Conservation (phyloP, 2,797 vertebrate genomes). For the Xenops minutus region DNA sequence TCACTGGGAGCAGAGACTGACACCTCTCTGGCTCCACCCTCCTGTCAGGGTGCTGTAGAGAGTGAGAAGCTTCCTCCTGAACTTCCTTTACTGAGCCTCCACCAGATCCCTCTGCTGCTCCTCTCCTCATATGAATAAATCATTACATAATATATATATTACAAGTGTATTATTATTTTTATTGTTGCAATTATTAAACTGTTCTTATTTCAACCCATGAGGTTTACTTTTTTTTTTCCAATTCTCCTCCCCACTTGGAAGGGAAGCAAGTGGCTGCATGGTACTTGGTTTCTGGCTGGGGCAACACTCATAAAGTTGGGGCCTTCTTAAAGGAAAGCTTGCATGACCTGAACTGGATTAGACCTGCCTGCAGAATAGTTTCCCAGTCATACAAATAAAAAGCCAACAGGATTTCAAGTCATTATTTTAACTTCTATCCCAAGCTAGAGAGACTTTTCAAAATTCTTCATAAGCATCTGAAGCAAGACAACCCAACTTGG, state of each 20-base stretch:
- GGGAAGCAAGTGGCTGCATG: neutral
- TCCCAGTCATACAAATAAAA: neutral
- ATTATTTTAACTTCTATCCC: neutral
- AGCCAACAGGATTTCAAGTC: neutral
- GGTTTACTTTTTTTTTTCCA: neutral
- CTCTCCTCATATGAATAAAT: neutral
- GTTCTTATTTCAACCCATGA: neutral
- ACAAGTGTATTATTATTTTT: neutral
- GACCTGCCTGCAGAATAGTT: neutral
- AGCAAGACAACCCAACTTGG: neutral
- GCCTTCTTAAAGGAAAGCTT: neutral
- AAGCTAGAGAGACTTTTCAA: neutral
- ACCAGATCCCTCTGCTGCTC: neutral
- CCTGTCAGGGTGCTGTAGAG: neutral
- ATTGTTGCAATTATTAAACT: neutral
- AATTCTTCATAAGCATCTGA: neutral
- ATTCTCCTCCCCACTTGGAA: neutral
- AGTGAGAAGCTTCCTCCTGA: neutral
- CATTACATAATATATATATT: neutral
- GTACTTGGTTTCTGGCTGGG: neutral
- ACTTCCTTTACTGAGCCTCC: neutral
- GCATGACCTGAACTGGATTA: neutral
- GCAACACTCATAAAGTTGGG: neutral
- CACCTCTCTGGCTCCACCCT: neutral
- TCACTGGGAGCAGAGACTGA: neutral